Base-by-base conservation (phyloP, 2,888 invertebrate genomes). In the Tineola bisselliella region DNA sequence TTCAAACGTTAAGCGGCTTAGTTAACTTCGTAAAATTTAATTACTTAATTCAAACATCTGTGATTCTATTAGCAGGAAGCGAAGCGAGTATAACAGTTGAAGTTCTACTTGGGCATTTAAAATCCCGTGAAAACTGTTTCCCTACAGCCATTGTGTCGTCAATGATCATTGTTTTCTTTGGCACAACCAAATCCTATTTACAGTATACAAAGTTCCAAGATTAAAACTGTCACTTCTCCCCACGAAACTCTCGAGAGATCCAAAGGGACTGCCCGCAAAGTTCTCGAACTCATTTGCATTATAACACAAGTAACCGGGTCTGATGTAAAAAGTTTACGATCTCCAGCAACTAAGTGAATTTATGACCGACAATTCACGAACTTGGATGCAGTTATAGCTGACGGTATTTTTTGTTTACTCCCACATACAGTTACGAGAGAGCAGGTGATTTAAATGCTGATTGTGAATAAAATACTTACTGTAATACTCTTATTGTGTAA, bases 201-300 rank as follows among this genome's bases (percentile, higher is more conserved):
- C 61, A 61, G 19, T 30, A n/a, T 44, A 59, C 62, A 57, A 61
- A 62, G 64, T 63, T 62, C 60, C 60, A 65, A 68, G 71, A 74
- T 72, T 74, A 70, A 70, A 68, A 61, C 66, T 68, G 70, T 70
- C 70, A 70, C 64, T 66, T 66, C 61, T 62, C 63, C 38, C 61
- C 59, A 62, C 63, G 63, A 69, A 70, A 70, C 68, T 67, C 66
- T 66, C 61, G 62, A 70, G 71, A 70, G 71, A 70, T 75, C 75
- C 74, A 74, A 56, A 56, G 67, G 67, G 68, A 66, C 70, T 68
- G 68, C 67, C 66, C 68, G 65, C 70, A 68, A 70, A 77, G 72
- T 78, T 76, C 69, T 67, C 67, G 67, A 77, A 76, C 77, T 79
- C 73, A 77, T 80, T 79, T 79, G 73, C 79, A 79, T 79, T 75